These are phyloP conservation scores for Darevskia mixta DNA, from an alignment of 2,797 vertebrate genomes.

Conservation along the genomic window DNA sequence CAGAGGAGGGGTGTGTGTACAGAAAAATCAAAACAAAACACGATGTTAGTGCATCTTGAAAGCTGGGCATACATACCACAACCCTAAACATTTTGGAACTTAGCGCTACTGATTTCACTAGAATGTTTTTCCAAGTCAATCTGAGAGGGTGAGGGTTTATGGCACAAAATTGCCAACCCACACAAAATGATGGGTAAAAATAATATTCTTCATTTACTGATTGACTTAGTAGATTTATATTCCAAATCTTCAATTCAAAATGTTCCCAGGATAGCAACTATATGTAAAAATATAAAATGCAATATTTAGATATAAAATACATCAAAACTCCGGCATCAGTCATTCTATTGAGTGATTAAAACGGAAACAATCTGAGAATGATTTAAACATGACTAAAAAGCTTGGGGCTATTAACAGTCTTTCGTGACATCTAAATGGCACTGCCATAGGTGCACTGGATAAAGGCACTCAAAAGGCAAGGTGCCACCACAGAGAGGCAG, in stretches of 20 bases:
- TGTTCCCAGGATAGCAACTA: background rate
- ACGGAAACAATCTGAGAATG: no score
- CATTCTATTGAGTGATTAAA: no score
- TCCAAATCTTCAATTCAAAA: background rate
- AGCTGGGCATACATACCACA: background rate
- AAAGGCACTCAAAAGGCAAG: no score
- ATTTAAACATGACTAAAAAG: no score
- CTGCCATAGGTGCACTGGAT: no score
- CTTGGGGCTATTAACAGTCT: no score
- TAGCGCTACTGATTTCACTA: background rate
- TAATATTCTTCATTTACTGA: background rate
- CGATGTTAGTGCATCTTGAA: constrained; percentile 39
- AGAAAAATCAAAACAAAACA: constrained; percentile 29
- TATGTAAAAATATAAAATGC: background rate
- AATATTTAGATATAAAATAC: background rate
- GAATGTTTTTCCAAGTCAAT: background rate
- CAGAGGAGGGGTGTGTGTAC: constrained; percentile 1
- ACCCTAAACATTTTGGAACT: constrained; percentile 6
- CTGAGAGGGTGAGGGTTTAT: background rate
- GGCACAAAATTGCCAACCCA: background rate
- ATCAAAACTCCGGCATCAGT: background rate
- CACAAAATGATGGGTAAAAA: background rate
- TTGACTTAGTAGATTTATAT: background rate
- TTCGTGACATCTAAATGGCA: no score
- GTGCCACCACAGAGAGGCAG: no score